Base-by-base conservation (phyloP, 1,140 invertebrate species). In the Hycleus cichorii region DNA sequence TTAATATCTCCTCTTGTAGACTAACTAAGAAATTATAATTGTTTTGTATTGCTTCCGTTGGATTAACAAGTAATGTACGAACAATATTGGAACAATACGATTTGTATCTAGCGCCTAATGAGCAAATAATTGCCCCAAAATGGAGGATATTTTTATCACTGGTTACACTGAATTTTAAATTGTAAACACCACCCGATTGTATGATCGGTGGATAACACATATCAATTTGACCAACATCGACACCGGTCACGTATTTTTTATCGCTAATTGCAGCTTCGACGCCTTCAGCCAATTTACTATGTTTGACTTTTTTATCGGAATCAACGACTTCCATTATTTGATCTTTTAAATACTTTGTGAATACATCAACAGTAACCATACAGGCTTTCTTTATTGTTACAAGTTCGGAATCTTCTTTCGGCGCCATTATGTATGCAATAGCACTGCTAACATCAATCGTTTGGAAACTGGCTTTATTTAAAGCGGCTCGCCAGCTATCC, bases 241-340 rank as follows among this genome's bases (percentile, higher is more conserved):
- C 86, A 18, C 89, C 90, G 60, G 84, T 83, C 0, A 97, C 88
- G 79, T 95, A 97, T 75, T 98, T 98, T 70, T 97, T 97, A 69
- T 95, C 91, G 4, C 83, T 82, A 65, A 94, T 83, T 8, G 95
- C 93, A 43, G 85, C 78, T 74, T 98, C 95, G 8, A 98, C 90
- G 26, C 94, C 92, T 79, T 98, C 94, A 0, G 95, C 88, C 38
- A 99, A 75, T 76, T 98, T 98, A 39, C 84, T 84, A 76, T 99
- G 97, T 72, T 90, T 91, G 0, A 91, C 88, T 88, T 96, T 96
- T 88, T 89, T 90, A 71, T 98, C 96, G 5, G 90, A 88, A 82
- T 99, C 97, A 70, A 99, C 96, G 65, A 98, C 95, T 74, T 97
- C 94, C 87, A 98, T 97, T 55, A 99, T 92, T 76, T 98, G 92